Conservation (phyloP, 2,797 vertebrate genomes). For the Acridotheres tristis region DNA sequence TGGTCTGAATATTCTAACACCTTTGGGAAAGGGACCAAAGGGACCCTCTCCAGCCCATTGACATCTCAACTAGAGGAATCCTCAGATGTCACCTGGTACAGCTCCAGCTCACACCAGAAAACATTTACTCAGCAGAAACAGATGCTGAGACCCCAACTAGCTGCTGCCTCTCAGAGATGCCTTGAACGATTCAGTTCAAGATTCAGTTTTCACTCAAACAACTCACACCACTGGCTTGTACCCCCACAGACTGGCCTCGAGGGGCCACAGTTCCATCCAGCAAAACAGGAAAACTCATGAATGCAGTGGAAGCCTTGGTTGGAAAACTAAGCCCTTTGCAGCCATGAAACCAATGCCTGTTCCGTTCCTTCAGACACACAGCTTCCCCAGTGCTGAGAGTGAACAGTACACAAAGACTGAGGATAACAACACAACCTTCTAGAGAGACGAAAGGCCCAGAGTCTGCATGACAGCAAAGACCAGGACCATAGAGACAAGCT, state of each 20-base stretch:
- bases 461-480: background rate
- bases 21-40: background rate
- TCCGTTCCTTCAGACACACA: background rate
- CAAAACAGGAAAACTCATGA: background rate
- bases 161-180: background rate
- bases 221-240: rapidly evolving
- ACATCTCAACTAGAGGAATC: background rate
- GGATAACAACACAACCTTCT: background rate
- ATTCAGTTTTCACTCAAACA: background rate
- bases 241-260: background rate
- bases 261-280: background rate
- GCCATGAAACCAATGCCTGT: background rate
- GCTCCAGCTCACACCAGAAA: background rate
- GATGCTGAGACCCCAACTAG: background rate
- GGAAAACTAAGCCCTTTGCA: background rate
- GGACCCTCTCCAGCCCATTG: rapidly evolving
- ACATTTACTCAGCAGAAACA: background rate
- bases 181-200: background rate
- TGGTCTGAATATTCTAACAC: background rate
- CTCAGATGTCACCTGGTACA: background rate
- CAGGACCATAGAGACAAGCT: background rate
- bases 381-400: background rate
- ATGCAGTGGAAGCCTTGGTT: background rate
- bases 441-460: background rate
- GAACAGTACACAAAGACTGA: rapidly evolving